Evolutionary conservation across 2,113 vertebrate genomes (phyloP).

Genomic region (Phodopus roborovskii): DNA sequence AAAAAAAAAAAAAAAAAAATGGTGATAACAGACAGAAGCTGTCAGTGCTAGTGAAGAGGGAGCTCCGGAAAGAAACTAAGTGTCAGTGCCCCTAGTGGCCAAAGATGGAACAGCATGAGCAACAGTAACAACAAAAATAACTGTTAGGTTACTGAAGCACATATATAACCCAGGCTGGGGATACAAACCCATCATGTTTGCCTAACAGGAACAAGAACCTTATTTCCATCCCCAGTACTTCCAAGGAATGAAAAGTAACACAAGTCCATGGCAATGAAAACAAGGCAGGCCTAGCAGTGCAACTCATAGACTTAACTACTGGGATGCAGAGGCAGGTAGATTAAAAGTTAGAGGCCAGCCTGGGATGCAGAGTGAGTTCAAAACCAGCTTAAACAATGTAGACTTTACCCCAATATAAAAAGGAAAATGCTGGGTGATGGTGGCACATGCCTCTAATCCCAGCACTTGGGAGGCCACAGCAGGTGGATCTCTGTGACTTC

Average conservation of each 20-base stretch:
- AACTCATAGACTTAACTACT: background rate
- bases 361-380: background rate
- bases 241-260: background rate
- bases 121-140: background rate
- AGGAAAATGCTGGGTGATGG: background rate
- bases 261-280: background rate
- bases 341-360: background rate
- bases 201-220: background rate
- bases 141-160: background rate
- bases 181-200: background rate
- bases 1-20: background rate
- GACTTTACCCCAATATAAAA: background rate
- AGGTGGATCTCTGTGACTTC: background rate
- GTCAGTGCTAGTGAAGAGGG: background rate
- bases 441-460: background rate
- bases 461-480: background rate
- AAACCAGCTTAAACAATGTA: background rate
- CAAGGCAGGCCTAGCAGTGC: background rate
- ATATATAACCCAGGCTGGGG: background rate
- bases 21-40: background rate
- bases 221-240: background rate
- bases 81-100: background rate
- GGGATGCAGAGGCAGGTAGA: background rate
- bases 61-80: background rate
- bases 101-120: background rate